These are phyloP conservation scores for Hypercompe scribonia DNA, from an alignment of 2,888 invertebrate genomes.

Conservation along the genomic window DNA sequence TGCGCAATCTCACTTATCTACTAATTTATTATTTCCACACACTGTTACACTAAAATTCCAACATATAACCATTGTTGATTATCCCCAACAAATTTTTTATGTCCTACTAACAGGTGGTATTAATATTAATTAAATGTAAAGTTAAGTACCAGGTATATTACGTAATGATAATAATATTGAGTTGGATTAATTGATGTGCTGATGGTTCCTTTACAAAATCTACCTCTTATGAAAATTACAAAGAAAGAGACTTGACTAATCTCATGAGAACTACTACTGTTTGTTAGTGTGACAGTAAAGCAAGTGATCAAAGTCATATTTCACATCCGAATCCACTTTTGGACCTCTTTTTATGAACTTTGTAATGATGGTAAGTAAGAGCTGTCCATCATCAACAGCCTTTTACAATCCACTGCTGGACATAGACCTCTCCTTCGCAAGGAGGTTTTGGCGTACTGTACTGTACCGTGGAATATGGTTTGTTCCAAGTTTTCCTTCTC, in stretches of 20 bases:
- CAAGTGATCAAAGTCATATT: background rate
- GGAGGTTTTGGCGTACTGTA: too few species aligned
- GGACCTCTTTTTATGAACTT: background rate
- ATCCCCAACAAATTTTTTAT: background rate
- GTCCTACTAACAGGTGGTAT: background rate
- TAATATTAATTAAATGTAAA: background rate
- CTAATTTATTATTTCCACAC: slow-evolving; percentile 61
- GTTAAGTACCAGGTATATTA: background rate
- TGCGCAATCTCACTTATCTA: slow-evolving; percentile 70
- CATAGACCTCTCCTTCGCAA: too few species aligned
- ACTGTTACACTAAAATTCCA: slow-evolving; percentile 23
- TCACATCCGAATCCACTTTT: background rate
- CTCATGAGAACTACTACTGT: background rate
- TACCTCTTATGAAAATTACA: background rate
- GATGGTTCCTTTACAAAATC: background rate
- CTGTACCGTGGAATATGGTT: too few species aligned
- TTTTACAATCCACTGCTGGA: too few species aligned
- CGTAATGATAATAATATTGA: background rate
- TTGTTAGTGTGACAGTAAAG: background rate
- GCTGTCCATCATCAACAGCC: too few species aligned
- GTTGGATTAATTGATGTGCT: background rate
- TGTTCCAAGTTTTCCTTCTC: too few species aligned
- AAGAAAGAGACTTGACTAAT: background rate
- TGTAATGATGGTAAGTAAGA: too few species aligned
- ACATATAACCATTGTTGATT: slow-evolving; percentile 23